Conservation (phyloP, 1,140 invertebrate genomes). For the Gonioctena quinquepunctata region DNA sequence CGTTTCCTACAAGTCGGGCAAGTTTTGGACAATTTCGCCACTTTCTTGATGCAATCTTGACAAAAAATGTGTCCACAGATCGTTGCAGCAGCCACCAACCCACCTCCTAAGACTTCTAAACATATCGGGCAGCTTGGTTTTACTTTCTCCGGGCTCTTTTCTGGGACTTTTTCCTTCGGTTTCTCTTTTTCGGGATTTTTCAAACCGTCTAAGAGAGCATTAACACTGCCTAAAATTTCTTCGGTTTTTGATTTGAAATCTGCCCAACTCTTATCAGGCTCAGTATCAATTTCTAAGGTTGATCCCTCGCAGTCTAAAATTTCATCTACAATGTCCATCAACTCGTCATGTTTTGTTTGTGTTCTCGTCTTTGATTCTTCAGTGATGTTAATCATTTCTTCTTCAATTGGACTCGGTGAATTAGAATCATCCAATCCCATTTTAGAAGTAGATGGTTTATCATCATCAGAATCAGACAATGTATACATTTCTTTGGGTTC, state of each 20-base stretch:
- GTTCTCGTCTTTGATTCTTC: neutral
- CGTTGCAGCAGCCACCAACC: slow-evolving; percentile 22
- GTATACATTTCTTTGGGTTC: neutral
- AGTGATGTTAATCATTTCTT: neutral
- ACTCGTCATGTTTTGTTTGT: neutral
- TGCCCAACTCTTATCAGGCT: slow-evolving; percentile 23
- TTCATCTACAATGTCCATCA: slow-evolving; percentile 12
- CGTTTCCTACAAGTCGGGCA: slow-evolving; percentile 35
- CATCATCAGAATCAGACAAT: slow-evolving; percentile 21
- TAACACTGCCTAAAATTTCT: slow-evolving; percentile 28
- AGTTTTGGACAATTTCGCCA: slow-evolving; percentile 24
- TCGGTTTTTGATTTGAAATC: slow-evolving; percentile 28
- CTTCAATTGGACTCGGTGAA: neutral
- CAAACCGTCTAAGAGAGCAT: slow-evolving; percentile 18
- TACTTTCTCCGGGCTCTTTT: slow-evolving; percentile 14
- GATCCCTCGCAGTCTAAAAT: slow-evolving; percentile 1
- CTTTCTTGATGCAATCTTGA: slow-evolving; percentile 22
- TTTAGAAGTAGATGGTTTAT: neutral
- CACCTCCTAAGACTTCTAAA: slow-evolving; percentile 25
- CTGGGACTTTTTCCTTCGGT: slow-evolving; percentile 9
- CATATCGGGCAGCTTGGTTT: slow-evolving; percentile 30
- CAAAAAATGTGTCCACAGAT: slow-evolving; percentile 38
- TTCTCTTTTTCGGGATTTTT: slow-evolving; percentile 20
- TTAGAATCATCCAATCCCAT: neutral
- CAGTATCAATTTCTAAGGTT: slow-evolving; percentile 5